These are phyloP conservation scores for Cheilosia grossa DNA, from an alignment of 2,888 invertebrate species.

Conservation along the genomic window DNA sequence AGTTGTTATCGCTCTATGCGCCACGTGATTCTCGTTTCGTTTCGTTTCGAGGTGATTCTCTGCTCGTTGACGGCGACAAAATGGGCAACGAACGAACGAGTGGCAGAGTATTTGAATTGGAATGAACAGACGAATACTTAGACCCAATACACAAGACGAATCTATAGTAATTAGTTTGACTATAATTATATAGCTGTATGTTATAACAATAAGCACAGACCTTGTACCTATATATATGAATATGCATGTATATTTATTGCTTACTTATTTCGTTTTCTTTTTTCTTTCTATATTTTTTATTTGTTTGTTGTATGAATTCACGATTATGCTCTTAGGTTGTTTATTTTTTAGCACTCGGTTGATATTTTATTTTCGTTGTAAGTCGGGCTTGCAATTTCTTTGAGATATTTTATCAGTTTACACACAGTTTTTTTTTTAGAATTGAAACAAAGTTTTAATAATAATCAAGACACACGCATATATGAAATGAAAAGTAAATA, in stretches of 20 bases:
- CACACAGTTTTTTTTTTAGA: neutral
- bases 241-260: constrained; percentile 65
- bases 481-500: neutral
- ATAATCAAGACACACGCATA: constrained; percentile 1
- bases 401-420: neutral
- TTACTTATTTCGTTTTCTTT: constrained; percentile 15
- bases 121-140: constrained; percentile 8
- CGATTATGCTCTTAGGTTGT: constrained; percentile 68
- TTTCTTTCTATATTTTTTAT: neutral
- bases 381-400: constrained; percentile 57
- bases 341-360: constrained; percentile 39
- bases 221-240: constrained; percentile 70
- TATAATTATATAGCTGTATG: constrained; percentile 50
- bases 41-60: constrained; percentile 23
- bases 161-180: constrained; percentile 57
- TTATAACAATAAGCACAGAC: constrained; percentile 54
- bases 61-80: neutral
- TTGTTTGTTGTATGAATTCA: constrained; percentile 3
- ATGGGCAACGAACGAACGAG: constrained; percentile 60
- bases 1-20: constrained; percentile 63
- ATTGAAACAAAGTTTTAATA: constrained; percentile 60
- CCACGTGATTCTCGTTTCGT: constrained; percentile 58
- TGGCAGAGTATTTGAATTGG: constrained; percentile 26
- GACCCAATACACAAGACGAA: constrained; percentile 32
- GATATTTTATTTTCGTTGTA: constrained; percentile 4